Evolutionary conservation across 2,797 vertebrate species (phyloP).

Genomic region (Meriones psammophilus): DNA sequence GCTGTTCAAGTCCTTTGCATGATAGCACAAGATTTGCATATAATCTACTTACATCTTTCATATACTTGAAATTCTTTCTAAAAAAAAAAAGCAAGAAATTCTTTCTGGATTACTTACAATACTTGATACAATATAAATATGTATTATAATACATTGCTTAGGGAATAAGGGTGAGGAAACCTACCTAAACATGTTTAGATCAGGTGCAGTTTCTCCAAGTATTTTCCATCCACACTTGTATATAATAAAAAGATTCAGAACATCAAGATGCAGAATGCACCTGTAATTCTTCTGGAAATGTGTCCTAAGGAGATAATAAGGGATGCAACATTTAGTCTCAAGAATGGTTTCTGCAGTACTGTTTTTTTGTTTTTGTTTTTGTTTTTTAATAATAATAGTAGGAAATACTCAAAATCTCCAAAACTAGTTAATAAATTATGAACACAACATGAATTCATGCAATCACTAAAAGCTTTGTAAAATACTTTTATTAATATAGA

Average conservation of each 20-base stretch:
- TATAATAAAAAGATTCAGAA: not conserved
- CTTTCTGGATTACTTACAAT: not conserved
- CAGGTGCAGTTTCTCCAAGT: not conserved
- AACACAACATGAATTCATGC: not conserved
- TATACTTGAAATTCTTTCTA: not conserved
- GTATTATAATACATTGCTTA: not conserved
- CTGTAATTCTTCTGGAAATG: not conserved
- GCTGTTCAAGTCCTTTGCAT: not conserved
- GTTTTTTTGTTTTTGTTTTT: no score
- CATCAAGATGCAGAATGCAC: not conserved
- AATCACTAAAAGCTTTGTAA: conserved; percentile 1
- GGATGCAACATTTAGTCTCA: not conserved
- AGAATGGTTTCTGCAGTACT: not conserved
- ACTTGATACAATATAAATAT: not conserved
- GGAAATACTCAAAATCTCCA: not conserved
- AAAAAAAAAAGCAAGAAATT: no score
- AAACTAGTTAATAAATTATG: conserved; percentile 33
- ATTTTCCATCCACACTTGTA: not conserved
- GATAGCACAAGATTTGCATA: not conserved
- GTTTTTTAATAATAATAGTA: not conserved
- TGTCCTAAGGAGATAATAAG: not conserved
- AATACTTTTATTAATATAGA: conserved; percentile 1
- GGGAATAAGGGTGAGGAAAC: not conserved
- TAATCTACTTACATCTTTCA: not conserved
- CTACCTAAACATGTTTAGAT: not conserved